Percentiles rank a stretch among this genome's conserved stretches.
Evolutionary conservation across 2,113 vertebrate genomes (phyloP).

Genomic region (Coreoperca whiteheadi): DNA sequence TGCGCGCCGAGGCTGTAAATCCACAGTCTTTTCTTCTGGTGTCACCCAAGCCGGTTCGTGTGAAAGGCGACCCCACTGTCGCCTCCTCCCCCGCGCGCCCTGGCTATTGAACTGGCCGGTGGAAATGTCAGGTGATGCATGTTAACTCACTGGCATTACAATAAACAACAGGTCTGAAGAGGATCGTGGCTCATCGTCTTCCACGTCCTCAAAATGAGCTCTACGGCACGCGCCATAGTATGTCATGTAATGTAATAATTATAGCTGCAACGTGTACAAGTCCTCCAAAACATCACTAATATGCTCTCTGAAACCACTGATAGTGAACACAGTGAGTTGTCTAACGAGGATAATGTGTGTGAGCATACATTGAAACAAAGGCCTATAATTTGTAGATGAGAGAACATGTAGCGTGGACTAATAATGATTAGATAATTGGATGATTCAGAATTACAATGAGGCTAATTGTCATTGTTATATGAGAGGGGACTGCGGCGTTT

Average conservation of each 20-base stretch:
- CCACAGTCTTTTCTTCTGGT: constrained; percentile 22
- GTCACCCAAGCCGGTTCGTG: constrained; percentile 18
- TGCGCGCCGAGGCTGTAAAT: constrained; percentile 17
- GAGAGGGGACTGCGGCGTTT: background rate
- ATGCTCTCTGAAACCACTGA: constrained; percentile 16
- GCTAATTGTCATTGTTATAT: constrained; percentile 19
- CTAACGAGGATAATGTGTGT: constrained; percentile 35
- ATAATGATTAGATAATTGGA: constrained; percentile 45
- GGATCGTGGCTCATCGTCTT: background rate
- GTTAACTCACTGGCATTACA: constrained; percentile 54
- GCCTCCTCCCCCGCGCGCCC: background rate
- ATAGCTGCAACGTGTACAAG: constrained; percentile 24
- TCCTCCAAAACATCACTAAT: constrained; percentile 21
- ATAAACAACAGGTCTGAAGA: constrained; percentile 43
- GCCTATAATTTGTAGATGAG: constrained; percentile 46
- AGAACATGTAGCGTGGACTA: constrained; percentile 8
- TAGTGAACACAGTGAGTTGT: constrained; percentile 11
- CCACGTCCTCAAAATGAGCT: background rate
- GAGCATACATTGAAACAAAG: constrained; percentile 30
- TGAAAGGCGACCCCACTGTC: constrained; percentile 54
- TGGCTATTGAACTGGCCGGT: constrained; percentile 6
- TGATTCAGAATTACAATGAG: constrained; percentile 35
- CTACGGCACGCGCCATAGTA: background rate
- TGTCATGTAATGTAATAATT: constrained; percentile 27
- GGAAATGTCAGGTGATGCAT: constrained; percentile 70